Conservation (phyloP, 2,797 vertebrate species). For the Simalia tracyae region DNA sequence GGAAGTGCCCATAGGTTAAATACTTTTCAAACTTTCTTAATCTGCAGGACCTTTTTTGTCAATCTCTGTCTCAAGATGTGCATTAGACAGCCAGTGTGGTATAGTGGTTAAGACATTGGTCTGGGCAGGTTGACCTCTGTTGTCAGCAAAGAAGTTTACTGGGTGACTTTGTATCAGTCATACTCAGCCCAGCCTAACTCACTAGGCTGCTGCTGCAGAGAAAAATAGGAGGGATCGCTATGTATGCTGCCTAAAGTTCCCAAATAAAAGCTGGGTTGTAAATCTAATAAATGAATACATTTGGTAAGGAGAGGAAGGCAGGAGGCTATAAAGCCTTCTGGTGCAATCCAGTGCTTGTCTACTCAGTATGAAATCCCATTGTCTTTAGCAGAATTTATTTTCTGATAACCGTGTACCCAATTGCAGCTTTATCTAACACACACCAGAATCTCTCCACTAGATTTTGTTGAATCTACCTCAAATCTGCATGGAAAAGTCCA, state of each 20-base stretch:
- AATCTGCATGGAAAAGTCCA: background rate
- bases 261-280: background rate
- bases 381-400: background rate
- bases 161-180: no score
- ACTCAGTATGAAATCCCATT: background rate
- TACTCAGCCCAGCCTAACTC: no score
- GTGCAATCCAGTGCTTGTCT: background rate
- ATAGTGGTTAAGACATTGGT: background rate
- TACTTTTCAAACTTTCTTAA: background rate
- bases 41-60: background rate
- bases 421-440: background rate
- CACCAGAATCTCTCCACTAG: background rate
- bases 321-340: background rate
- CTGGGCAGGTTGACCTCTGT: no score
- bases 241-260: background rate
- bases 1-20: background rate
- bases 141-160: no score
- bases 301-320: background rate
- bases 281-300: background rate
- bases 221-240: background rate
- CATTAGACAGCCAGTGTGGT: no score
- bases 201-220: background rate
- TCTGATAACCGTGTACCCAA: no score
- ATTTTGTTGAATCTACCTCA: background rate
- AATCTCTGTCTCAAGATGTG: background rate